Base-by-base conservation (phyloP, 2,113 vertebrate genomes). In the Protomyctophum bolini region DNA sequence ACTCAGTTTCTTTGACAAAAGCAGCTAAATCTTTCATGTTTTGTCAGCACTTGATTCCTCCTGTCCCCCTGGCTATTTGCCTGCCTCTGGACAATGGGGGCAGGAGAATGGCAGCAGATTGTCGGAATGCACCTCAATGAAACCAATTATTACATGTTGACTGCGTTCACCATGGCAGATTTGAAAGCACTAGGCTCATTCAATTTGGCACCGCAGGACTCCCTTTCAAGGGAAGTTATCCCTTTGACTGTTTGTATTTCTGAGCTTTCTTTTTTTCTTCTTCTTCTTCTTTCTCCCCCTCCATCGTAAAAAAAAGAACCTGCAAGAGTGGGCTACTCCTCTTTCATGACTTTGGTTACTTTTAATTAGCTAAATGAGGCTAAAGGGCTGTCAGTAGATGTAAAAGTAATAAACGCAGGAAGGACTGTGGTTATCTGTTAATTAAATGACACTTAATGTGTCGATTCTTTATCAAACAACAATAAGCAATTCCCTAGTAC, bases 101-200 rank as follows among this genome's bases (percentile, higher is more conserved):
- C 95, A 94, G 95, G 95, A 97, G 97, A 99, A 98, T 97, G 94
- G 96, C 95, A 97, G 97, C 97, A 98, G 96, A 99, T 98, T 99
- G 96, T 96, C 97, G 96, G 98, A 99, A 98, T 98, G 97, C 95
- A 93, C 96, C 95, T 97, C 96, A 98, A 97, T 98, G 97, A 98
- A 97, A 97, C 96, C 97, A 98, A 99, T 99, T 99, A 99, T 98
- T 98, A 99, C 96, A 99, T 98, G 97, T 98, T 98, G 96, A 98
- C 95, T 98, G 96, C 96, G 95, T 96, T 99, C 96, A 98, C 97
- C 98, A 99, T 99, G 97, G 97, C 96, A 97, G 94, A 96, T 96
- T 95, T 95, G 94, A 95, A 96, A 95, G 98, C 97, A 96, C 95
- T 96, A 96, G 96, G 94, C 95, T 97, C 96, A 99, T 98, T 98